These are phyloP conservation scores for Noctilio leporinus DNA, from an alignment of 2,113 vertebrate species.

Conservation along the genomic window DNA sequence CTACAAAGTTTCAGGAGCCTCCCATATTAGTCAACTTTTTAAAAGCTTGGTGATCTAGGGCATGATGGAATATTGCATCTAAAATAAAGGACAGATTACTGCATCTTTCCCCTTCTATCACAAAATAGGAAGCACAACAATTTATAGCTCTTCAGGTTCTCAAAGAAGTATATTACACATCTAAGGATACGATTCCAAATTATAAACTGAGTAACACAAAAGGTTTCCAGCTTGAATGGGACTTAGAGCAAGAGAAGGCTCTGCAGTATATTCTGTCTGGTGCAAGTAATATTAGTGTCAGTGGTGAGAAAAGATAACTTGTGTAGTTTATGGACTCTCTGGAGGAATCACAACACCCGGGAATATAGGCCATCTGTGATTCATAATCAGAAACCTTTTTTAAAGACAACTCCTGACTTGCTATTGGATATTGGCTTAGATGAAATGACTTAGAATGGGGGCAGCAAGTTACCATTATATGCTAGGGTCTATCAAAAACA, in stretches of 20 bases:
- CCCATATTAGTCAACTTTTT: background rate
- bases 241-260: background rate
- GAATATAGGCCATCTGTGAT: background rate
- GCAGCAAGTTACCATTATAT: background rate
- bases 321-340: background rate
- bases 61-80: background rate
- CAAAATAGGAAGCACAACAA: background rate
- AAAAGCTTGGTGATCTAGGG: background rate
- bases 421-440: background rate
- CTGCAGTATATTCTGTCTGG: background rate
- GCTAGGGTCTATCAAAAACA: background rate
- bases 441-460: background rate
- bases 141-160: background rate
- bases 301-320: background rate
- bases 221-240: background rate
- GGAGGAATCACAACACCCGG: background rate
- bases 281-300: background rate
- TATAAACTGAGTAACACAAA: background rate
- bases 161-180: background rate
- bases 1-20: background rate
- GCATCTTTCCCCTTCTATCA: background rate
- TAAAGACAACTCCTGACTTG: background rate
- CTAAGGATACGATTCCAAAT: background rate
- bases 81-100: background rate
- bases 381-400: background rate